Evolutionary conservation across 2,888 invertebrate species (phyloP), one percentile per base, ranked within the genome.

Genomic region (Sinopyrophorus schimmeli): DNA sequence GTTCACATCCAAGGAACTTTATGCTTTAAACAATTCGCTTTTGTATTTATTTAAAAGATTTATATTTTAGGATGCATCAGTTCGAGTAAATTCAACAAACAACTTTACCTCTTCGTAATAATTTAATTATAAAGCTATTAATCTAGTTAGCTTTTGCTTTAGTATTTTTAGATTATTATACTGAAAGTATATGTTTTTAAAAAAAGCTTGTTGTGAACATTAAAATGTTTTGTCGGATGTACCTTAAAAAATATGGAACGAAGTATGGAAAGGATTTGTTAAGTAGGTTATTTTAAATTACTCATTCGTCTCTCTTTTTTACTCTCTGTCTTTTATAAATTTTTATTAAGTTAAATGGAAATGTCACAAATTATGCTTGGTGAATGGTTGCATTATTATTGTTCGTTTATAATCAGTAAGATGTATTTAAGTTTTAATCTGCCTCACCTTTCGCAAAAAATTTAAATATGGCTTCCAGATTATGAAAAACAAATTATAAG

Each of bases 371-470:
- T 43, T 46, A 49, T 57, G 55, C 55, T 63, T 63, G 64, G 66
- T 64, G 64, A 62, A 60, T 58, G 65, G 66, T 67, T 61, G 24
- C 35, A 35, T 35, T 35, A n/a, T n/a, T n/a, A n/a, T n/a, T n/a
- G n/a, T n/a, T n/a, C n/a, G n/a, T n/a, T n/a, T n/a, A n/a, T n/a
- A n/a, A n/a, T n/a, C n/a, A n/a, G n/a, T n/a, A n/a, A n/a, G n/a
- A n/a, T n/a, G n/a, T n/a, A n/a, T n/a, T n/a, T n/a, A n/a, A n/a
- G n/a, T n/a, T n/a, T n/a, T n/a, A n/a, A n/a, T n/a, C n/a, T n/a
- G n/a, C n/a, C n/a, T n/a, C n/a, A n/a, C n/a, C n/a, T n/a, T n/a
- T n/a, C n/a, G n/a, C n/a, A n/a, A n/a, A n/a, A n/a, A n/a, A n/a
- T n/a, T n/a, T n/a, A n/a, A n/a, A n/a, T n/a, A n/a, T n/a, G n/a